Percentiles rank a stretch among this genome's conserved stretches.
phyloP scores from a whole-genome alignment of 2,113 vertebrate genomes.

The Verasper variegatus region DNA sequence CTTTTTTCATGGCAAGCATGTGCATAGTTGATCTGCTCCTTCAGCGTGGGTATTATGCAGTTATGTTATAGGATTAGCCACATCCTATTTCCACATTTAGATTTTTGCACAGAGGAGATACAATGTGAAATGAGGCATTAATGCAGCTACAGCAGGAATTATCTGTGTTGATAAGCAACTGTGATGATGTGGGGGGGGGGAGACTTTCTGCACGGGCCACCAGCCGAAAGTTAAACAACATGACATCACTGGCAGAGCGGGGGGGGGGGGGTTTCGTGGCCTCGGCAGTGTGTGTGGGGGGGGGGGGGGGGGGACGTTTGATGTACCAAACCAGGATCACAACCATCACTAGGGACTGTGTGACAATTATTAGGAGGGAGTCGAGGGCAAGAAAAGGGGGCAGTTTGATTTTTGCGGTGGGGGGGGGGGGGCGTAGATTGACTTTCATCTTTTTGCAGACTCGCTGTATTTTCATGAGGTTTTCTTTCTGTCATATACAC shows the following conservation, averaged over 20 bases:
- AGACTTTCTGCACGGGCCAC: constrained; percentile 61
- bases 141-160: constrained; percentile 84
- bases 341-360: constrained; percentile 27
- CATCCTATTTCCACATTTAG: constrained; percentile 92
- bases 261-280: constrained; percentile 17
- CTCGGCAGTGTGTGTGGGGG: constrained; percentile 23
- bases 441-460: not conserved
- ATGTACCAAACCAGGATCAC: constrained; percentile 11
- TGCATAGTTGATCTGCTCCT: constrained; percentile 68
- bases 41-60: constrained; percentile 72
- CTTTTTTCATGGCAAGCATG: constrained; percentile 60
- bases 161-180: constrained; percentile 81
- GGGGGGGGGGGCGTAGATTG: not conserved
- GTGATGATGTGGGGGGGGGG: constrained; percentile 61
- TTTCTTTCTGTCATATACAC: not conserved
- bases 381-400: not conserved
- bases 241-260: constrained; percentile 45
- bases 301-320: not conserved
- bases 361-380: constrained; percentile 1
- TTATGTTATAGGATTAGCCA: constrained; percentile 81
- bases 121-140: constrained; percentile 93
- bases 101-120: constrained; percentile 95
- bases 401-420: not conserved
- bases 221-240: constrained; percentile 55
- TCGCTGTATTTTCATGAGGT: not conserved